Conservation (phyloP, 2,888 invertebrate species). For the Mesorhabditis sp. region DNA sequence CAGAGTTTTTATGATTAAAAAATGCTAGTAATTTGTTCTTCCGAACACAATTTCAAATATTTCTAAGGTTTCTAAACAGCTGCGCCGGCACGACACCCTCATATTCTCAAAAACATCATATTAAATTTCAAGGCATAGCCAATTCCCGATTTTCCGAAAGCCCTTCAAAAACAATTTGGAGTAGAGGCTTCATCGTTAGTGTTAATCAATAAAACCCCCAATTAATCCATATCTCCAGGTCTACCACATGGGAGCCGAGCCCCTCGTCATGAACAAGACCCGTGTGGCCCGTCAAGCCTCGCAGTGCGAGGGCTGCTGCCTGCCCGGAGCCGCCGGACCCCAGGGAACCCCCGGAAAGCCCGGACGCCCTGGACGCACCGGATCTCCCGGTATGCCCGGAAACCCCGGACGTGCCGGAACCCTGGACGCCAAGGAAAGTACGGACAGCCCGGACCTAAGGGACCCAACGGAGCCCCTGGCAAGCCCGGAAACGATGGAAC, state of each 20-base stretch:
- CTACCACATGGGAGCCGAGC: background rate
- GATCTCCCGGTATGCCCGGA: background rate
- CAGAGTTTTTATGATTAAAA: no score
- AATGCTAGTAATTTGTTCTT: no score
- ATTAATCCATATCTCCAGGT: background rate
- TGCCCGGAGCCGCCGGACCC: conserved; percentile 4
- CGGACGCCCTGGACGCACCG: conserved; percentile 8
- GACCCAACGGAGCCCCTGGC: conserved; percentile 14
- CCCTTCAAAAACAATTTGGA: background rate
- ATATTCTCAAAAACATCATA: no score
- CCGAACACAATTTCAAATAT: no score
- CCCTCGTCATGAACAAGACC: background rate
- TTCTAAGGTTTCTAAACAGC: no score
- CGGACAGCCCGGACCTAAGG: conserved; percentile 14
- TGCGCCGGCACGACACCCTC: no score
- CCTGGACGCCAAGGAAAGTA: conserved; percentile 18
- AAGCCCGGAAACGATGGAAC: conserved; percentile 6
- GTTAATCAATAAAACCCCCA: no score
- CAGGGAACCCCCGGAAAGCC: conserved; percentile 4
- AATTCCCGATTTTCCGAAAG: background rate
- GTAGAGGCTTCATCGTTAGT: background rate
- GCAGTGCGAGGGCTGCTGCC: background rate
- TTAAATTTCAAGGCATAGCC: no score
- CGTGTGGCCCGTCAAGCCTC: conserved; percentile 1
- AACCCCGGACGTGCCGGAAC: conserved; percentile 14